Conservation (phyloP, 2,797 vertebrate genomes). For the Acanthis flammea region DNA sequence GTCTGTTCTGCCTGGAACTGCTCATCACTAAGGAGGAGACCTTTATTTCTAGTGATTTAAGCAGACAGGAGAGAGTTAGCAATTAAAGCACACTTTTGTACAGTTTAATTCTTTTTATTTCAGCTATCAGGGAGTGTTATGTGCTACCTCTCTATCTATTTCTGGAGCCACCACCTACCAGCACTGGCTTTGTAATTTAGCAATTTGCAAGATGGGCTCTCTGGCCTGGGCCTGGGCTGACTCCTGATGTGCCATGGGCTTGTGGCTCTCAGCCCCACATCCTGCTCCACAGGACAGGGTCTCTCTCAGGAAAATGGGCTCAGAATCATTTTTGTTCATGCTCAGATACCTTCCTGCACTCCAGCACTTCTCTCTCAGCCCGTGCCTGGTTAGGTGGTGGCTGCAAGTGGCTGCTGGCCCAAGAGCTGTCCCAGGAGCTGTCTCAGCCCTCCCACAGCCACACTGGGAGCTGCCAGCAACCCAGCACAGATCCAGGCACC, state of each 20-base stretch:
- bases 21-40: conserved; percentile 16
- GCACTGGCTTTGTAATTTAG: not conserved
- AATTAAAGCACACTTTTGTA: conserved; percentile 46
- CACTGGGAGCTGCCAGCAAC: rapidly evolving
- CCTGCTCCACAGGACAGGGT: rapidly evolving
- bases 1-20: conserved; percentile 46
- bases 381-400: rapidly evolving
- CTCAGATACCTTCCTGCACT: not conserved
- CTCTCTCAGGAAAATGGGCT: not conserved
- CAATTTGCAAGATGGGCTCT: not conserved
- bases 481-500: not conserved
- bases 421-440: not conserved
- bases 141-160: not conserved
- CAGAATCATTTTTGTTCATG: not conserved
- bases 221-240: not conserved
- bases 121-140: not conserved
- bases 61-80: conserved; percentile 27
- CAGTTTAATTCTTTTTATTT: conserved; percentile 37
- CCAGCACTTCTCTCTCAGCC: rapidly evolving
- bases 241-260: rapidly evolving
- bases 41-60: conserved; percentile 44
- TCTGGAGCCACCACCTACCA: not conserved
- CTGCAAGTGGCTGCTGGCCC: not conserved
- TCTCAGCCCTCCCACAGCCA: not conserved
- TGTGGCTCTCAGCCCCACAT: rapidly evolving